Evolutionary conservation across 2,113 vertebrate species (phyloP).

Genomic region (Forbesichthys agassizii): DNA sequence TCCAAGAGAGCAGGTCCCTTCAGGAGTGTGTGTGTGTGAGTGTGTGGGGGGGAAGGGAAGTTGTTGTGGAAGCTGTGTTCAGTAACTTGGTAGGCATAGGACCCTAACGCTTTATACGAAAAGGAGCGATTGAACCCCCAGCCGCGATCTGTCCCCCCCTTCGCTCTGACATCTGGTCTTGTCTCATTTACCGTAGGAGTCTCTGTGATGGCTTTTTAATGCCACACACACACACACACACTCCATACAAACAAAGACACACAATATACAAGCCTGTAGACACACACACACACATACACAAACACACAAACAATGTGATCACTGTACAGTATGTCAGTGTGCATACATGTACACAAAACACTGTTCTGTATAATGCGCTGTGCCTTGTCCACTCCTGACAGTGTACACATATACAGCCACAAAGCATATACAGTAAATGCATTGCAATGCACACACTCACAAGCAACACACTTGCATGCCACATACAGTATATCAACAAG

Average conservation of each 20-base stretch:
- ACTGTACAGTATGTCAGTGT: not conserved
- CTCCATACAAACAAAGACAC: slow-evolving; percentile 25
- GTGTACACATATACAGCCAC: slow-evolving; percentile 4
- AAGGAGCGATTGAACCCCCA: slow-evolving; percentile 42
- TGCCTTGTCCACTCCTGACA: no score
- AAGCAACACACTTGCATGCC: slow-evolving; percentile 41
- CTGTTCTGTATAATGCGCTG: not conserved
- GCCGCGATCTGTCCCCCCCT: slow-evolving; percentile 64
- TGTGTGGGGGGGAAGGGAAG: slow-evolving; percentile 26
- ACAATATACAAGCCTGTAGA: not conserved
- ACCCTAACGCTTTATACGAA: no score
- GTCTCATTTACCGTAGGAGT: slow-evolving; percentile 75
- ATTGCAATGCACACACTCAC: slow-evolving; percentile 3
- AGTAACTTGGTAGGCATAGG: slow-evolving; percentile 7
- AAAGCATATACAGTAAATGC: not conserved
- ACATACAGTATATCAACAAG: slow-evolving; percentile 21
- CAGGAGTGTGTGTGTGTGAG: slow-evolving; percentile 21
- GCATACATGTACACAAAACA: not conserved
- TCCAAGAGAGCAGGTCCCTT: slow-evolving; percentile 14
- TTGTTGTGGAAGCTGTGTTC: slow-evolving; percentile 73
- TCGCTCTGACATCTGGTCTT: slow-evolving; percentile 77
- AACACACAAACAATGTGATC: not conserved
- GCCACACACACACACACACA: slow-evolving; percentile 49
- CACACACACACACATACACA: not conserved
- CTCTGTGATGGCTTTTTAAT: slow-evolving; percentile 76